Evolutionary conservation across 1,140 invertebrate species (phyloP).

Genomic region (Prorops nasuta): DNA sequence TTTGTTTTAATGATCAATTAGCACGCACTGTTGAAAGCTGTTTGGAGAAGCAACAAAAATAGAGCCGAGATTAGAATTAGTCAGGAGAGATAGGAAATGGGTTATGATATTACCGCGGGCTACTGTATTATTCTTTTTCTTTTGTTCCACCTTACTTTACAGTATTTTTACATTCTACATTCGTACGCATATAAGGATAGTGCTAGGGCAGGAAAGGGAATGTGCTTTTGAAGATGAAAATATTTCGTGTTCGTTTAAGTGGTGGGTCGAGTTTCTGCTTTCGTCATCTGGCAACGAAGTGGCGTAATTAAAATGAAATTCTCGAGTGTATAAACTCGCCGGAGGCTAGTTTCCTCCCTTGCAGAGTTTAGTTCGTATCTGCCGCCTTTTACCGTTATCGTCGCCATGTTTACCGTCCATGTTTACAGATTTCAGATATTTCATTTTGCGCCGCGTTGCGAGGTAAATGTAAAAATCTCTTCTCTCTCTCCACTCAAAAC

Average conservation of each 20-base stretch:
- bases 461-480: constrained; percentile 30
- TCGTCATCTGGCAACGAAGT: not conserved
- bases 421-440: constrained; percentile 39
- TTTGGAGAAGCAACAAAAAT: no score
- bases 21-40: no score
- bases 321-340: constrained; percentile 20
- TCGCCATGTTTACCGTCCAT: constrained; percentile 19
- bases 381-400: constrained; percentile 19
- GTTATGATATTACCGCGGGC: no score
- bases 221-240: not conserved
- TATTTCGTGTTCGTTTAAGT: not conserved
- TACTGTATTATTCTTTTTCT: not conserved
- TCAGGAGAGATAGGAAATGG: no score
- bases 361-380: no score
- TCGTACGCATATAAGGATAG: no score
- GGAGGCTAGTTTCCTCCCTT: constrained; percentile 6
- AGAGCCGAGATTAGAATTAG: no score
- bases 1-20: no score
- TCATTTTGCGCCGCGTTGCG: constrained; percentile 26
- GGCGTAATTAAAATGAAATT: constrained; percentile 35
- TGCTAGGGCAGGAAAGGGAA: not conserved
- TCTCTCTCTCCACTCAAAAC: constrained; percentile 7
- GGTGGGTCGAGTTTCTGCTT: constrained; percentile 9
- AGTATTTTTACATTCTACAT: no score
- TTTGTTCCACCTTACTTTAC: not conserved